Evolutionary conservation across 2,113 vertebrate species (phyloP), one percentile per base, ranked within the genome.

Genomic region (Pampusana beccarii): DNA sequence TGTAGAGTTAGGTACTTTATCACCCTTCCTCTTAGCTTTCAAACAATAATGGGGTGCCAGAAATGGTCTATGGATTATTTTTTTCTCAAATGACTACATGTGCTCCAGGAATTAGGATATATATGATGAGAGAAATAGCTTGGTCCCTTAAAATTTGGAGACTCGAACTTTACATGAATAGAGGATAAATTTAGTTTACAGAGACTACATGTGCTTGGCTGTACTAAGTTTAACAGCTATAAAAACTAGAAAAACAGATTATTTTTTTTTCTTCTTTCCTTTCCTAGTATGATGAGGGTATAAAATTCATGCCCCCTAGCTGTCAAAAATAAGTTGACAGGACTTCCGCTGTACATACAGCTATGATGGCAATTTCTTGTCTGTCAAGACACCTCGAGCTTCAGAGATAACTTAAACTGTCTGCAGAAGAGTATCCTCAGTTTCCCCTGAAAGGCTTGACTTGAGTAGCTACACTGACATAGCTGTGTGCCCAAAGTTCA

Each of bases 291-390:
- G 80, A 53, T 2, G 1, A 33, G 66, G 66, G 20, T 88, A 64
- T 74, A 93, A 92, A 92, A 92, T 91, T 67, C 25, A 48, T 67
- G 73, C 86, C 77, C 73, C 51, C 86, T 94, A 87, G 84, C 73
- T 91, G 89, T 81, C 57, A 74, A 84, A 95, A 89, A 11, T 66
- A 50, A 80, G 31, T 73, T 8, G 19, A 21, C 73, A 40, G 38
- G 92, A 91, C 26, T 94, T 80, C 16, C 20, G 10, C 33, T 81
- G 2, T 81, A n/a, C 18, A 4, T 80, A 11, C 23, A 56, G 46
- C 61, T 89, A 14, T 33, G 60, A 36, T 74, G 71, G 26, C 74
- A 80, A 31, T 73, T 95, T 86, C 74, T 69, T 81, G 23, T 89
- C 65, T 96, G 77, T 93, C 83, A 86, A 74, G 83, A 74, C 26